Evolutionary conservation across 92 coral and sea anemone genomes (phyloP), one percentile per base, ranked within the genome.

Genomic region (Porites cylindrica): DNA sequence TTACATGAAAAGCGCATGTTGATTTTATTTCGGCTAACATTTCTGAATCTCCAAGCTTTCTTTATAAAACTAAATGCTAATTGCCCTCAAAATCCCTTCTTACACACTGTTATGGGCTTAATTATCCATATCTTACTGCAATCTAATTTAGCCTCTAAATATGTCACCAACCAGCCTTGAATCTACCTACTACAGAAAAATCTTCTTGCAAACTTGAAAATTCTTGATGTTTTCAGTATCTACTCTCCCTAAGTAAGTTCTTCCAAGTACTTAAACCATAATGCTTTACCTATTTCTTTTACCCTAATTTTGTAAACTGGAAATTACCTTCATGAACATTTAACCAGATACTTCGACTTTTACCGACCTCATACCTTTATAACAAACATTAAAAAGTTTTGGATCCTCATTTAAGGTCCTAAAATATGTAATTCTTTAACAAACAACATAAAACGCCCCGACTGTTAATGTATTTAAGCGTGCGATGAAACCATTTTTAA

Each of bases 401-500:
- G 56, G 11, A 3, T 72, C 56, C 77, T 72, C 17, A 32, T 72
- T 26, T 58, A 72, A 26, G 77, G 59, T 29, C 59, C 77, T 47
- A 72, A 18, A 72, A 72, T 29, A 26, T 72, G 77, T 54, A 72
- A 72, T 14, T 72, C 77, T 13, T 26, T 20, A 72, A 54, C 54
- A 20, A 72, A 29, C 60, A 26, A 72, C 77, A 72, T 72, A 8
- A 72, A 24, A 67, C 8, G 29, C 12, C 29, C 29, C 72, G 4
- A 67, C 32, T 67, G 21, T 24, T 9, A 18, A 19, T 5, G 24
- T 14, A 6, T 67, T 67, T 7, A 67, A 67, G 72, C 32, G 72
- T 14, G 7, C 26, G 7, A 67, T 67, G 3, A 67, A 67, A 64
- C 16, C 68, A 64, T 64, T 64, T 29, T 29, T 29, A 29, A 29